phyloP scores from a whole-genome alignment of 2,113 vertebrate species.

The Peromyscus maniculatus region DNA sequence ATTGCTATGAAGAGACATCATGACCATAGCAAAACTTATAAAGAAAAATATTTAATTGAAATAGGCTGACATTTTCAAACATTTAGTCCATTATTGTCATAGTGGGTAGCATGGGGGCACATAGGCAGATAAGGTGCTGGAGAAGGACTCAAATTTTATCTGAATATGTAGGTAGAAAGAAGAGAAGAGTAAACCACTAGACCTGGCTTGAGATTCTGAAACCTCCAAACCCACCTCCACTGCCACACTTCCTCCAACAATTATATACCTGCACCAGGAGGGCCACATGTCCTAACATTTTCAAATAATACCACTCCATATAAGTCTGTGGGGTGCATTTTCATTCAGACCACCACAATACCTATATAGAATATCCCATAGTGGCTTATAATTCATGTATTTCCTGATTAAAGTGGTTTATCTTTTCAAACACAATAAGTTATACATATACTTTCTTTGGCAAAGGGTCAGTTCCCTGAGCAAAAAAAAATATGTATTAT shows the following conservation, averaged over 20 bases:
- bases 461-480: not conserved
- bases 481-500: not conserved
- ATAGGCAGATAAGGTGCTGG: not conserved
- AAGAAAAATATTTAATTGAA: not conserved
- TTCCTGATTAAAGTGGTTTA: not conserved
- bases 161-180: not conserved
- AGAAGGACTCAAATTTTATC: not conserved
- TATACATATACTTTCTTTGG: not conserved
- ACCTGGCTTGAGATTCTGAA: not conserved
- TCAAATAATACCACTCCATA: not conserved
- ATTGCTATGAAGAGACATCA: not conserved
- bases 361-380: not conserved
- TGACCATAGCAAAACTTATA: not conserved
- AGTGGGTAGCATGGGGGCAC: not conserved
- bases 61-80: not conserved
- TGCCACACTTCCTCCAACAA: not conserved
- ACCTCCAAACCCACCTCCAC: not conserved
- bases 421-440: conserved; percentile 13
- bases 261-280: not conserved
- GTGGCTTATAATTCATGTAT: not conserved
- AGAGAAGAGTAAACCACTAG: not conserved
- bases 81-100: not conserved
- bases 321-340: not conserved
- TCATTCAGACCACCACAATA: not conserved
- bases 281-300: not conserved